phyloP scores from a whole-genome alignment of 2,888 invertebrate species.

The Anorthoa munda region DNA sequence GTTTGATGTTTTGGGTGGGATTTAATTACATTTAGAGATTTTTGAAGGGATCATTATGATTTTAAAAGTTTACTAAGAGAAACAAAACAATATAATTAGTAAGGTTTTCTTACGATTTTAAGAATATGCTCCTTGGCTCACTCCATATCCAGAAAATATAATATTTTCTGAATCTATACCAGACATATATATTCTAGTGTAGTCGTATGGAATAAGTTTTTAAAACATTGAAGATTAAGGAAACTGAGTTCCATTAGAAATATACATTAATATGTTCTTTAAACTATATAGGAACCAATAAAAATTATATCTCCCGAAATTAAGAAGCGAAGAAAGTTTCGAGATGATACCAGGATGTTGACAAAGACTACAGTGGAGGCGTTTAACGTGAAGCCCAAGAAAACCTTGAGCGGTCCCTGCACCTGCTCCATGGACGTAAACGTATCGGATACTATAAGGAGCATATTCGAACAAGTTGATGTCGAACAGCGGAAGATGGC shows the following conservation, averaged over 20 bases:
- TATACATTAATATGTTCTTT: not conserved
- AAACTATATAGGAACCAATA: conserved; percentile 74
- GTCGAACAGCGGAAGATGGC: conserved; percentile 83
- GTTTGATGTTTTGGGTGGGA: too few relatives aligned
- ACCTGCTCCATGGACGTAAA: conserved; percentile 85
- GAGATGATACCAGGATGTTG: conserved; percentile 73
- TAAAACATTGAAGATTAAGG: not conserved
- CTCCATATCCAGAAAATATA: too few relatives aligned
- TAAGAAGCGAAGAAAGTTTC: conserved; percentile 72
- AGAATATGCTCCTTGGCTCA: too few relatives aligned
- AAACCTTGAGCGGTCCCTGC: conserved; percentile 79
- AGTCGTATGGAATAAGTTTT: not conserved
- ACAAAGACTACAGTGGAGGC: conserved; percentile 85
- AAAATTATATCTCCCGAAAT: conserved; percentile 74
- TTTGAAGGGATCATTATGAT: not conserved
- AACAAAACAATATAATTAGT: not conserved
- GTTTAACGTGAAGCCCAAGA: conserved; percentile 82
- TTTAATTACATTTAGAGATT: not conserved
- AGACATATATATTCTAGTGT: too few relatives aligned
- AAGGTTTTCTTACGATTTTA: not conserved
- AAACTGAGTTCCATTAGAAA: not conserved
- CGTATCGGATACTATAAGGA: conserved; percentile 85
- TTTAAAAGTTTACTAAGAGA: not conserved
- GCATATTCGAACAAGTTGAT: conserved; percentile 87
- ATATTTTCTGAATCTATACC: too few relatives aligned